Percentiles rank a stretch among this genome's conserved stretches.
Conservation (phyloP, 2,888 invertebrate genomes). For the Conomelus anceps region DNA sequence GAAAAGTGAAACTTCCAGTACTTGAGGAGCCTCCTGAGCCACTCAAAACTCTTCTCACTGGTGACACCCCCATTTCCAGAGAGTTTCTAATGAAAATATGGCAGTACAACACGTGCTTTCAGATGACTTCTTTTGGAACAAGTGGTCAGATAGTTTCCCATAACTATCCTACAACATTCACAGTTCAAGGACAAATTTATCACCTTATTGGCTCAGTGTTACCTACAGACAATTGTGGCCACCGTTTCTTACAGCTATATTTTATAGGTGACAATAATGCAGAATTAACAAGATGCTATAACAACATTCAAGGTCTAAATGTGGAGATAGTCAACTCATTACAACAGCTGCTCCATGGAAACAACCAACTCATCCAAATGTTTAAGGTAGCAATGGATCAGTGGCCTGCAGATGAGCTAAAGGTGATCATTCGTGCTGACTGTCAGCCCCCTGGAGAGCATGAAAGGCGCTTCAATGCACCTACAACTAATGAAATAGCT, state of each 20-base stretch:
- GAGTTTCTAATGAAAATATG: slow-evolving; percentile 22
- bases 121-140: slow-evolving; percentile 27
- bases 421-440: neutral
- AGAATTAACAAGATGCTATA: slow-evolving; percentile 16
- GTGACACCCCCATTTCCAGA: neutral
- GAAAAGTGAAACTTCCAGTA: slow-evolving; percentile 15
- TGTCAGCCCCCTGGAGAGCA: neutral
- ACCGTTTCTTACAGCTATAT: slow-evolving; percentile 33
- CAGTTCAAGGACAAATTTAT: slow-evolving; percentile 32
- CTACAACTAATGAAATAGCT: slow-evolving; percentile 12
- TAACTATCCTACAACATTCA: slow-evolving; percentile 27
- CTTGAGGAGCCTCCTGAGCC: slow-evolving; percentile 14
- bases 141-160: neutral
- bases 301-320: neutral
- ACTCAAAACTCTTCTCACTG: slow-evolving; percentile 3
- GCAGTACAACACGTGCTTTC: slow-evolving; percentile 22
- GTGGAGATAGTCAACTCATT: slow-evolving; percentile 11
- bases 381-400: slow-evolving; percentile 25
- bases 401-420: neutral
- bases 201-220: slow-evolving; percentile 28
- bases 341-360: slow-evolving; percentile 19
- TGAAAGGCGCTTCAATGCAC: slow-evolving; percentile 9
- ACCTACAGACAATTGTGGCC: slow-evolving; percentile 18
- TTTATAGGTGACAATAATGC: slow-evolving; percentile 21
- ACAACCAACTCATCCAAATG: slow-evolving; percentile 18